Evolutionary conservation across 2,888 invertebrate species (phyloP), one percentile per base, ranked within the genome.

Genomic region (Athripsodes cinereus): DNA sequence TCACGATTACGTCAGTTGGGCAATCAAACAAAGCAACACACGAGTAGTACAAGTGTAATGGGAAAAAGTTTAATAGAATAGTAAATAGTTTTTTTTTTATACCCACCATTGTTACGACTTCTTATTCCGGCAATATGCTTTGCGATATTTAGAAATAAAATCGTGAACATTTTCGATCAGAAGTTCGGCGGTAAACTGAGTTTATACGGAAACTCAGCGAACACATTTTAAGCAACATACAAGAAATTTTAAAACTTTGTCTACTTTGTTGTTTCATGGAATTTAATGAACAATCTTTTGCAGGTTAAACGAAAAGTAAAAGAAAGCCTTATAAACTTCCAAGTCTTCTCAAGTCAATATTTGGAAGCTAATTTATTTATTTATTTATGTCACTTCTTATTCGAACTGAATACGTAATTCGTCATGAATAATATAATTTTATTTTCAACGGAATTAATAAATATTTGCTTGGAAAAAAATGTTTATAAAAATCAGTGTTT

Each of bases 81-180:
- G 16, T 8, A 40, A 40, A 40, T 16, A 40, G 40, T 40, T 40
- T 40, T 11, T 11, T 6, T 8, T n/a, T 26, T 26, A 26, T 26
- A 26, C 26, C 10, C 16, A 40, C 40, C 13, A 40, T 40, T 40
- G 40, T 40, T n/a, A 40, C 40, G 16, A 40, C 13, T 5, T 5
- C 40, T 40, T 40, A 40, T 16, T 13, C 40, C 40, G 40, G 3
- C 16, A 13, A 16, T 40, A 13, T 40, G 40, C 16, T 13, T 40
- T 13, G 13, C 40, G 40, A 40, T 40, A 40, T 40, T 13, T 13
- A n/a, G 16, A n/a, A 40, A 40, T 56, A 55, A 55, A 62, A 57
- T 52, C 57, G 59, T 53, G 52, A 26, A 34, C 52, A 34, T 58
- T 59, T 62, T 62, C 62, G 62, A 62, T 59, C 62, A 62, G 48